These are phyloP conservation scores for Xyrauchen texanus DNA, from an alignment of 2,113 vertebrate genomes.

Conservation along the genomic window DNA sequence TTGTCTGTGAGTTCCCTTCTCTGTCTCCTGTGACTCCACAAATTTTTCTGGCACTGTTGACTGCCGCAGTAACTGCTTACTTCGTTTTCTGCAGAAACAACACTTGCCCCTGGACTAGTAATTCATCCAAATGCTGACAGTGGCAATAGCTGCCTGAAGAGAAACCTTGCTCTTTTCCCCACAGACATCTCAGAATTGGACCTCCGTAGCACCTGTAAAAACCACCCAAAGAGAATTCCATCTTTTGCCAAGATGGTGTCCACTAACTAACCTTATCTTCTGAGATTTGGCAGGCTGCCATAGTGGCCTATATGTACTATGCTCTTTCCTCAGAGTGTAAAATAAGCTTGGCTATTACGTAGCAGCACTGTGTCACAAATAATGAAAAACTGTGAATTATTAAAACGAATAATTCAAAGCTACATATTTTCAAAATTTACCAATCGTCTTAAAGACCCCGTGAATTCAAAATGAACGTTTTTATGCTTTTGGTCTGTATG, in stretches of 20 bases:
- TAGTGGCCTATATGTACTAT: not conserved
- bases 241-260: not conserved
- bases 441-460: too few species aligned
- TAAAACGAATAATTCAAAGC: too few species aligned
- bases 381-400: slow-evolving; percentile 47
- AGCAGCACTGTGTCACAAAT: slow-evolving; percentile 53
- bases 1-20: too few species aligned
- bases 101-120: slow-evolving; percentile 18
- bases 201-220: too few species aligned
- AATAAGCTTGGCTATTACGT: slow-evolving; percentile 49
- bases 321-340: slow-evolving; percentile 39
- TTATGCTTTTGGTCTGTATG: too few species aligned
- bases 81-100: slow-evolving; percentile 9
- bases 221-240: not conserved
- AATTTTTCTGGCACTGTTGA: not conserved
- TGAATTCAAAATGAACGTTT: too few species aligned
- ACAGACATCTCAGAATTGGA: not conserved
- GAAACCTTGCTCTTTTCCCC: not conserved
- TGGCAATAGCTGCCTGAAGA: not conserved
- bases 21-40: not conserved
- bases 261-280: not conserved
- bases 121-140: slow-evolving; percentile 20
- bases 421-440: too few species aligned
- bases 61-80: not conserved
- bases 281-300: not conserved